phyloP scores from a whole-genome alignment of 2,888 invertebrate species.

The Clunio marinus region DNA sequence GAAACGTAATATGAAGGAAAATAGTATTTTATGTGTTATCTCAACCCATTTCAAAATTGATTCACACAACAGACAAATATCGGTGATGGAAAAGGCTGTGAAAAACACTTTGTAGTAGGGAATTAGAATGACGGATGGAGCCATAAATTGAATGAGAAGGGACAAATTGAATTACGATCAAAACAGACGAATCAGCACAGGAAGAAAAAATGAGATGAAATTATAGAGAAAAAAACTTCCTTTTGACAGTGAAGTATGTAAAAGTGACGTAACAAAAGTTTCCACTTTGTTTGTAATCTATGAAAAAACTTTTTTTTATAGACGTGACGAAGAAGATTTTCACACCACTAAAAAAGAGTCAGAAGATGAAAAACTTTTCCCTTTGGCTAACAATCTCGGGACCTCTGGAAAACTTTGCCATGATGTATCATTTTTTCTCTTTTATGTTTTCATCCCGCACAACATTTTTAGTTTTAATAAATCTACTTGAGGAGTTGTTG shows the following conservation, averaged over 20 bases:
- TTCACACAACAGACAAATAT: not conserved
- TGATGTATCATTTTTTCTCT: not conserved
- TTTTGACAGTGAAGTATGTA: no score
- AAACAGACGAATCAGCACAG: not conserved
- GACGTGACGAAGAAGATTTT: no score
- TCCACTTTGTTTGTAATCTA: no score
- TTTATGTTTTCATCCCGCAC: not conserved
- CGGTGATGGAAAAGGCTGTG: not conserved
- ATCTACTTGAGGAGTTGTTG: not conserved
- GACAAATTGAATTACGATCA: slow-evolving; percentile 6
- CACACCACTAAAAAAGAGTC: no score
- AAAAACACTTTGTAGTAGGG: not conserved
- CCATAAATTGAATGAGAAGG: slow-evolving; percentile 18
- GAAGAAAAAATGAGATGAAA: not conserved
- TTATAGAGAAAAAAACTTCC: not conserved
- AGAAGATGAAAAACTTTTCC: not conserved
- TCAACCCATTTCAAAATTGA: slow-evolving; percentile 16
- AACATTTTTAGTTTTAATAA: slow-evolving; percentile 3
- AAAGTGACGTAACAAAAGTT: no score
- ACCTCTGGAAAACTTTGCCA: not conserved
- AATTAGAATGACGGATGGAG: slow-evolving; percentile 13
- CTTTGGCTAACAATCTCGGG: not conserved
- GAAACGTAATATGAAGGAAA: no score
- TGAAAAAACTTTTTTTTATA: no score
- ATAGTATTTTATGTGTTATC: no score